These are phyloP conservation scores for Nyctalus aviator DNA, from an alignment of 2,797 vertebrate genomes.

Conservation along the genomic window DNA sequence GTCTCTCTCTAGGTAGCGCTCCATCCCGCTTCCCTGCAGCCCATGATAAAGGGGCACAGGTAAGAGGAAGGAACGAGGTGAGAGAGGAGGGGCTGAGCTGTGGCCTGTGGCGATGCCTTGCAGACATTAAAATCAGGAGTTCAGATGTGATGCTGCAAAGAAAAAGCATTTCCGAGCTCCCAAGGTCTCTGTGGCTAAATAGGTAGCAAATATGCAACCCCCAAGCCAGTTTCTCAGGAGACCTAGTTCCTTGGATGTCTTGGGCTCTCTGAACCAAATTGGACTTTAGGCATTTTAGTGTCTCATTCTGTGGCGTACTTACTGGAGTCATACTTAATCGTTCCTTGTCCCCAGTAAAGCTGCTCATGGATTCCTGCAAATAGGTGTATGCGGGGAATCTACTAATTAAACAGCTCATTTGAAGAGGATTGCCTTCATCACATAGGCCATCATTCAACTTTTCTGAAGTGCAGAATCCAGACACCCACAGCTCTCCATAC, in stretches of 20 bases:
- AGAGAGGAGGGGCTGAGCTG: neutral
- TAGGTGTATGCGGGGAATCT: neutral
- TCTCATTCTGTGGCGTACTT: neutral
- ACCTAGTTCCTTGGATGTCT: neutral
- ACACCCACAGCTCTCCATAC: neutral
- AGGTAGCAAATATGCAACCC: neutral
- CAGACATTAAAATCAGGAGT: conserved; percentile 53
- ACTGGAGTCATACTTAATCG: neutral
- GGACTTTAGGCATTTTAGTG: neutral
- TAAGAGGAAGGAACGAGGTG: neutral
- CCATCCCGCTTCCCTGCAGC: neutral
- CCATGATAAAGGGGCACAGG: neutral
- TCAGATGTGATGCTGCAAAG: neutral
- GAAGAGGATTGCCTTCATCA: neutral
- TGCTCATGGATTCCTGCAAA: neutral
- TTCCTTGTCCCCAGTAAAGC: neutral
- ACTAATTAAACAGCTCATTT: conserved; percentile 33
- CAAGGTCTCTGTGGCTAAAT: conserved; percentile 14
- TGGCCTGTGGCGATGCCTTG: neutral
- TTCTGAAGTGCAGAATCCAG: neutral
- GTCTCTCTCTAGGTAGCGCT: neutral
- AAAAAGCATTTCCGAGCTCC: conserved; percentile 58
- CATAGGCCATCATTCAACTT: neutral
- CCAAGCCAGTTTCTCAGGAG: neutral
- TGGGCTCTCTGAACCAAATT: neutral